Evolutionary conservation across 2,888 invertebrate genomes (phyloP).

Genomic region (Antheraea assamensis): DNA sequence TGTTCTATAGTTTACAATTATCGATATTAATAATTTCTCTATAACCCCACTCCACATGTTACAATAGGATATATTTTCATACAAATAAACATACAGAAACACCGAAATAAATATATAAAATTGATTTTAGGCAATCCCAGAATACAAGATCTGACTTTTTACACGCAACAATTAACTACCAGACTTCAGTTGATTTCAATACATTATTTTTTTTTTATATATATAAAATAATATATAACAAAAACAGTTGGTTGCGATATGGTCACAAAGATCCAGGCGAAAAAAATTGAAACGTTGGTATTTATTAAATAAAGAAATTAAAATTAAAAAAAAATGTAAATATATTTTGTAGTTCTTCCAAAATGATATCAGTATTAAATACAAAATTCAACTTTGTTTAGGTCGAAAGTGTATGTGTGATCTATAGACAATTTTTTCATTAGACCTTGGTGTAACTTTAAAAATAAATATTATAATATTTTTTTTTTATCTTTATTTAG

Average conservation of each 20-base stretch:
- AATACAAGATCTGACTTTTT: conserved; percentile 82
- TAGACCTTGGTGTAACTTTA: conserved; percentile 73
- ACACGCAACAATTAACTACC: conserved; percentile 68
- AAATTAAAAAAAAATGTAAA: conserved; percentile 74
- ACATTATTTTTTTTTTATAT: conserved; percentile 29
- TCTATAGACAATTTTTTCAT: conserved; percentile 73
- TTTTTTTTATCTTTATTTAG: conserved; percentile 59
- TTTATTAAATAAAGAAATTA: conserved; percentile 44
- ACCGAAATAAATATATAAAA: conserved; percentile 75
- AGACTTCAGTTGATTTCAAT: conserved; percentile 47
- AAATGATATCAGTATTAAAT: conserved; percentile 82
- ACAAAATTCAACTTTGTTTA: conserved; percentile 81
- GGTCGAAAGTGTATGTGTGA: conserved; percentile 81
- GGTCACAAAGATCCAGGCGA: conserved; percentile 78
- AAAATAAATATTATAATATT: conserved; percentile 60
- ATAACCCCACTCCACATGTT: conserved; percentile 61
- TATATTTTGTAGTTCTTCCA: conserved; percentile 82
- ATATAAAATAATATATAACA: conserved; percentile 32
- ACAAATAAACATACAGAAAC: conserved; percentile 66
- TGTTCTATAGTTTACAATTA: neutral
- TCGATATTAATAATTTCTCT: conserved; percentile 32
- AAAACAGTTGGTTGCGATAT: conserved; percentile 76
- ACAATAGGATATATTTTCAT: conserved; percentile 81
- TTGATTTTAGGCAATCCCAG: conserved; percentile 80
- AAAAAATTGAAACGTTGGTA: conserved; percentile 74